phyloP scores from a whole-genome alignment of 1,140 invertebrate genomes.

The Panulirus ornatus region DNA sequence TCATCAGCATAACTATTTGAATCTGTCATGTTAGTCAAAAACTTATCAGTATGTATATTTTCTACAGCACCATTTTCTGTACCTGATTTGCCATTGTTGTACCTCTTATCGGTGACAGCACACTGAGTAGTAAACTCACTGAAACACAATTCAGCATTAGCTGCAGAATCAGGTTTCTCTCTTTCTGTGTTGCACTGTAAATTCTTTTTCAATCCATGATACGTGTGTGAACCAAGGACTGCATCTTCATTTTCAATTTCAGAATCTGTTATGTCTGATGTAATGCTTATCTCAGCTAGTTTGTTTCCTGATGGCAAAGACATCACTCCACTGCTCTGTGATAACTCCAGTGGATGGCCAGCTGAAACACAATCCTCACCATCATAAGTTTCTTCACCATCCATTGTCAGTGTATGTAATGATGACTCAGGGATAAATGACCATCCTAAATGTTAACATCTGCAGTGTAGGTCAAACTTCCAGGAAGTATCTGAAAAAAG shows the following conservation, averaged over 20 bases:
- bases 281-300: constrained; percentile 38
- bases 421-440: background rate
- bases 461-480: no score
- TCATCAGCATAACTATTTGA: background rate
- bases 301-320: constrained; percentile 40
- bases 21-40: background rate
- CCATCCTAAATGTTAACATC: no score
- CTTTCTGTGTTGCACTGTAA: background rate
- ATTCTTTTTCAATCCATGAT: background rate
- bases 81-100: background rate
- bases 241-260: constrained; percentile 34
- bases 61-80: background rate
- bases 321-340: constrained; percentile 38
- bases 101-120: no score
- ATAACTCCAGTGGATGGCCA: constrained; percentile 16
- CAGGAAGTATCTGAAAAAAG: no score
- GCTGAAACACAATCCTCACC: background rate
- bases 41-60: background rate
- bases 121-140: background rate
- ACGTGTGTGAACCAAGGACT: background rate
- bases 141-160: no score
- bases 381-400: constrained; percentile 25
- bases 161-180: background rate
- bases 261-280: constrained; percentile 43
- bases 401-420: background rate